Evolutionary conservation across 2,888 invertebrate genomes (phyloP).

Genomic region (Amiota minor): DNA sequence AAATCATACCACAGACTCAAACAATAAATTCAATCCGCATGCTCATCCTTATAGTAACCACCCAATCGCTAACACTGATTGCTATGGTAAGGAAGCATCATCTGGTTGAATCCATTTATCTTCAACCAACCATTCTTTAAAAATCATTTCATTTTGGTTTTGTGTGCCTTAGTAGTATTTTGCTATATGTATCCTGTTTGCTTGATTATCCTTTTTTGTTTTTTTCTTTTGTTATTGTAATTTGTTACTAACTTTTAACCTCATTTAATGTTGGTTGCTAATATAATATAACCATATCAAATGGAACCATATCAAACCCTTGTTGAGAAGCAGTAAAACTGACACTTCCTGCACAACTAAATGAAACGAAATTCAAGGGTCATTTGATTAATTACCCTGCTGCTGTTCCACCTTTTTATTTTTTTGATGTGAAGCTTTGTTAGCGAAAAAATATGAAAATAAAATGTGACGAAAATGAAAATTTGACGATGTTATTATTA

Average conservation of each 20-base stretch:
- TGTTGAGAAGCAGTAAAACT: too few species aligned
- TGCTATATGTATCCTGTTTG: background rate
- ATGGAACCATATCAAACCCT: background rate
- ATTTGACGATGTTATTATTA: too few species aligned
- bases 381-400: too few species aligned
- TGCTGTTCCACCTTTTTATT: too few species aligned
- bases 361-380: too few species aligned
- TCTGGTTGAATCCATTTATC: background rate
- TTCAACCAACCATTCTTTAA: background rate
- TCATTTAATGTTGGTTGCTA: background rate
- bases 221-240: background rate
- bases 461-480: too few species aligned
- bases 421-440: too few species aligned
- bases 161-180: background rate
- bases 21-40: slow-evolving; percentile 14
- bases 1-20: slow-evolving; percentile 11
- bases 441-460: too few species aligned
- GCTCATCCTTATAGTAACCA: slow-evolving; percentile 7
- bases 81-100: slow-evolving; percentile 19
- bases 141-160: background rate
- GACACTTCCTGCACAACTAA: too few species aligned
- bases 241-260: background rate
- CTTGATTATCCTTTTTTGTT: background rate
- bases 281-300: background rate
- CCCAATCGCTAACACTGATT: slow-evolving; percentile 16